These are phyloP conservation scores for Neria commutata DNA, from an alignment of 2,888 invertebrate genomes.

Conservation along the genomic window DNA sequence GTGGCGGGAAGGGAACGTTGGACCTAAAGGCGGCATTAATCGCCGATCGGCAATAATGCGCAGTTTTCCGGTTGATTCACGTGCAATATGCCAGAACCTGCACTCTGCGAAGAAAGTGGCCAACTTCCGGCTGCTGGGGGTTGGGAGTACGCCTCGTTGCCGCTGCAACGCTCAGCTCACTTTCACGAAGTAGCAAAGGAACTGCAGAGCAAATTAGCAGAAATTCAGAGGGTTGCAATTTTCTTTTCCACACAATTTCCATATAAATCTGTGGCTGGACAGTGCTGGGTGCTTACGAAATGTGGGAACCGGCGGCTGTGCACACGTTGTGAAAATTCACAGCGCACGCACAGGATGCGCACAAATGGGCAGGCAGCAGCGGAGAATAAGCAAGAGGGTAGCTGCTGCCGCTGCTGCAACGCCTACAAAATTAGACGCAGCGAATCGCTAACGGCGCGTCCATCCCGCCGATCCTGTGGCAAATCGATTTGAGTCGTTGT, in stretches of 20 bases:
- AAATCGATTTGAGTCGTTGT: not conserved
- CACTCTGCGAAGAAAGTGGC: not conserved
- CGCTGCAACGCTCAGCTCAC: no score
- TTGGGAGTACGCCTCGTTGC: no score
- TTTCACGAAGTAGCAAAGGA: no score
- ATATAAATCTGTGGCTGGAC: not conserved
- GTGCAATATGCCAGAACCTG: not conserved
- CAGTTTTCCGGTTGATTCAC: not conserved
- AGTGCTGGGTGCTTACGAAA: not conserved
- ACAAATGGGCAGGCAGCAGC: not conserved
- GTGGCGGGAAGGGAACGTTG: no score
- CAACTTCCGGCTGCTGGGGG: no score
- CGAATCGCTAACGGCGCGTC: not conserved
- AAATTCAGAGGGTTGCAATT: no score
- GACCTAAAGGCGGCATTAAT: no score
- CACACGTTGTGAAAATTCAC: no score
- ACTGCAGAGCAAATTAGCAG: no score
- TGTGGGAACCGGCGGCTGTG: not conserved
- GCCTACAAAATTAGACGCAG: not conserved
- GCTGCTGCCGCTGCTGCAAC: not conserved
- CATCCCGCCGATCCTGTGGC: not conserved
- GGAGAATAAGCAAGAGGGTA: not conserved
- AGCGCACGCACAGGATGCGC: no score
- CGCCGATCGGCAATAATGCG: not conserved
- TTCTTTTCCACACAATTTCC: no score